Evolutionary conservation across 1,140 invertebrate genomes (phyloP).

Genomic region (Mactra quadrangularis): DNA sequence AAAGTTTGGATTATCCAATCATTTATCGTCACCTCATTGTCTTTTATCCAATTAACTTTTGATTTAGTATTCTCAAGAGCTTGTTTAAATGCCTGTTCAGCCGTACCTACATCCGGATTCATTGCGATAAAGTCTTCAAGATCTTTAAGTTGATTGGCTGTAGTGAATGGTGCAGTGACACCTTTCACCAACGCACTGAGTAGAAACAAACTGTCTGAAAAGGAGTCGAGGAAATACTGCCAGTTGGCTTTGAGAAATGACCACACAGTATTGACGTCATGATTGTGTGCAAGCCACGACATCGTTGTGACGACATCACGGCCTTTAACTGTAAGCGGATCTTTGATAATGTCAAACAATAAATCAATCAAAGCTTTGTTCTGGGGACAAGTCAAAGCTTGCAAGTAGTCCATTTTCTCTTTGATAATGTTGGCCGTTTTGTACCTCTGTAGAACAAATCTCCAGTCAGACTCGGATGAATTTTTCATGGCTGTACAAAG

Average conservation of each 20-base stretch:
- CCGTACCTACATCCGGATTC: slow-evolving; percentile 11
- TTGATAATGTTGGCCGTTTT: slow-evolving; percentile 10
- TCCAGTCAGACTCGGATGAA: slow-evolving; percentile 1
- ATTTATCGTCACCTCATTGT: slow-evolving; percentile 2
- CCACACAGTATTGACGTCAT: neutral
- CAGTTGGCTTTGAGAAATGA: slow-evolving; percentile 1
- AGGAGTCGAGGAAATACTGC: slow-evolving; percentile 19
- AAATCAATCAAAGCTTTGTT: neutral
- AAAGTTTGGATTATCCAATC: too few relatives aligned
- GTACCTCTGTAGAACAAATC: slow-evolving; percentile 9
- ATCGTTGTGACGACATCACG: slow-evolving; percentile 11
- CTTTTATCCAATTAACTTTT: neutral
- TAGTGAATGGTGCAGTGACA: slow-evolving; percentile 14
- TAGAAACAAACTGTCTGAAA: slow-evolving; percentile 29
- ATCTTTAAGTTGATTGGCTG: slow-evolving; percentile 5
- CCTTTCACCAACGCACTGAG: slow-evolving; percentile 4
- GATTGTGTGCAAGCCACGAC: slow-evolving; percentile 17
- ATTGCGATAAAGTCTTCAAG: slow-evolving; percentile 20
- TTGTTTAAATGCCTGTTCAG: slow-evolving; percentile 28
- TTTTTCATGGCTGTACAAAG: slow-evolving; percentile 18
- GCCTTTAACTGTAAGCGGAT: slow-evolving; percentile 1
- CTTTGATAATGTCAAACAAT: neutral
- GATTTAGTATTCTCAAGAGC: slow-evolving; percentile 11
- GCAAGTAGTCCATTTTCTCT: slow-evolving; percentile 16
- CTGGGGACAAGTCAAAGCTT: slow-evolving; percentile 2